Evolutionary conservation across 2,797 vertebrate species (phyloP), one percentile per base, ranked within the genome.

Genomic region (Triplophysa yarkandensis): DNA sequence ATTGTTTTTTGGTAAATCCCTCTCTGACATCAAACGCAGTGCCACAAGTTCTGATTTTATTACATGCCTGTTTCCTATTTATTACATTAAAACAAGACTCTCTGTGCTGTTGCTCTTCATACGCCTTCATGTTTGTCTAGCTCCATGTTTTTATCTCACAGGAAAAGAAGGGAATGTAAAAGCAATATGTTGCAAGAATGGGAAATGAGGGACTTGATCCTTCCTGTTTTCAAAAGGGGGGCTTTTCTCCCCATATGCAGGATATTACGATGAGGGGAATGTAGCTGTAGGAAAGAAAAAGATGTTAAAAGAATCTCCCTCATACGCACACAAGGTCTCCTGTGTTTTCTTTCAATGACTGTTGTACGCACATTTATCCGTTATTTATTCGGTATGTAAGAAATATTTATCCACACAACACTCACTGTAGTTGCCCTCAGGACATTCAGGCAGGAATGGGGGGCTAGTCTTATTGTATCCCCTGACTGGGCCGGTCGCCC

Each of bases 121-220:
- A 83, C 43, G 63, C 78, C 74, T 55, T 39, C 82, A 80, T 84
- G 81, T 87, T 89, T 84, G 83, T 83, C 78, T 62, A 82, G 73
- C 78, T 71, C 75, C 80, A 83, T 77, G 71, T 72, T 58, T 87
- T 87, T 85, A 81, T 86, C 86, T 81, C 77, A 74, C 67, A 82
- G 79, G 80, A 78, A 88, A 82, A 85, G 41, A 50, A 60, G 54
- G 30, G 54, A 68, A 75, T 68, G 64, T 75, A 79, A 68, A 78
- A 88, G 80, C 81, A 86, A 86, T 86, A 84, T 90, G 86, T 85
- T 84, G 84, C 72, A 84, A 80, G 83, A 83, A 86, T 76, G 86
- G 87, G 87, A 90, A 91, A 90, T 88, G 77, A 88, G 86, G 83
- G 62, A 80, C 74, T 62, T 69, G 73, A 78, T 76, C 68, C 82